Percentiles rank a stretch among this genome's conserved stretches.
These are phyloP conservation scores for Anoplius nigerrimus DNA, from an alignment of 2,888 invertebrate genomes.

Conservation along the genomic window DNA sequence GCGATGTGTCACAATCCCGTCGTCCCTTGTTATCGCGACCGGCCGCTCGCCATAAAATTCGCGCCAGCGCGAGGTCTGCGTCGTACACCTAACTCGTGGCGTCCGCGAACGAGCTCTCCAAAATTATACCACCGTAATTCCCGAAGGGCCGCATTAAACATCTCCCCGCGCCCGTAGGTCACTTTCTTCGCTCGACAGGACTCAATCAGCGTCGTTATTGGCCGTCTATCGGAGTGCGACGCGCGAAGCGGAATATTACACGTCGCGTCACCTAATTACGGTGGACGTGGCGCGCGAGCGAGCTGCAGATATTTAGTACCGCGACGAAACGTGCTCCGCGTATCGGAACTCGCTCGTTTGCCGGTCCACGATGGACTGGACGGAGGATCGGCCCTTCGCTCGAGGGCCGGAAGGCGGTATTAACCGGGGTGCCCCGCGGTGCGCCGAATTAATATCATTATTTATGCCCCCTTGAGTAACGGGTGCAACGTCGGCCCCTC, in stretches of 20 bases:
- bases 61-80: too few relatives aligned
- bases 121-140: too few relatives aligned
- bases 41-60: neutral
- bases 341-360: too few relatives aligned
- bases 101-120: too few relatives aligned
- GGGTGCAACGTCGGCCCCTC: conserved; percentile 15
- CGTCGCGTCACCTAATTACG: conserved; percentile 23
- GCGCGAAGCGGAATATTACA: too few relatives aligned
- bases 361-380: too few relatives aligned
- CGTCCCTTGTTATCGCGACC: neutral
- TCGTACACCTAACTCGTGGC: too few relatives aligned
- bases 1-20: neutral
- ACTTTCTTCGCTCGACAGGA: too few relatives aligned
- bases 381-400: conserved; percentile 5
- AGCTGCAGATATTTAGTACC: conserved; percentile 29
- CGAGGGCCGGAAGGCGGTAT: conserved; percentile 37
- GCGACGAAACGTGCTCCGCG: conserved; percentile 21
- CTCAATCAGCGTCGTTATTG: too few relatives aligned
- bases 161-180: too few relatives aligned
- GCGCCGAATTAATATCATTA: conserved; percentile 59
- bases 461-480: conserved; percentile 42
- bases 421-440: conserved; percentile 52
- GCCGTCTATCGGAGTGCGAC: too few relatives aligned
- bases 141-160: too few relatives aligned
- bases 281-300: conserved; percentile 4